phyloP scores from a whole-genome alignment of 2,797 vertebrate genomes.

The Spinus pinus region DNA sequence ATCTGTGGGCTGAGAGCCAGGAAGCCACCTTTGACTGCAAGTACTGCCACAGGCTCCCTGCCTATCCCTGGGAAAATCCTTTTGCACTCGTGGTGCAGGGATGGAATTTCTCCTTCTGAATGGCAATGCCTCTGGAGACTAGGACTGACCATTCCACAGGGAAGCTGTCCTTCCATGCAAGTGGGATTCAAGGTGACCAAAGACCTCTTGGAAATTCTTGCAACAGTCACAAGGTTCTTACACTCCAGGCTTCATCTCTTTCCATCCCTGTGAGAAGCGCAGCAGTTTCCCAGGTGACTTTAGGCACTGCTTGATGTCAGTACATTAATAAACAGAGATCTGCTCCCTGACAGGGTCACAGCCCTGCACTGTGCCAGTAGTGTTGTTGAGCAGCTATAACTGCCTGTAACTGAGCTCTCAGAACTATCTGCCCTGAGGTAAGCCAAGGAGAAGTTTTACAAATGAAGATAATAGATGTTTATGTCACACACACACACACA shows the following conservation, averaged over 20 bases:
- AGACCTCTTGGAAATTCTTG: not conserved
- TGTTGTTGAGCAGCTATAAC: constrained; percentile 48
- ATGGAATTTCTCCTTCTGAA: not conserved
- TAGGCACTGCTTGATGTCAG: not conserved
- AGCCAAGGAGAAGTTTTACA: constrained; percentile 49
- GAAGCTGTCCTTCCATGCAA: not conserved
- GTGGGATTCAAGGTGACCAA: fast-evolving
- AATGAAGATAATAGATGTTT: constrained; percentile 66
- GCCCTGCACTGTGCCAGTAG: constrained; percentile 4
- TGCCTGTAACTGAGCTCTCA: constrained; percentile 58
- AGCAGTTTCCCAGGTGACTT: not conserved
- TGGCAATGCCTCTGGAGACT: fast-evolving
- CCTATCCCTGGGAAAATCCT: fast-evolving
- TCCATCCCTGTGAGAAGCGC: not conserved
- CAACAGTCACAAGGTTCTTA: not conserved
- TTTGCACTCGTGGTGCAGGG: not conserved
- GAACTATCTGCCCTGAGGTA: constrained; percentile 58
- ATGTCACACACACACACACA: not conserved
- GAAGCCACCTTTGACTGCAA: not conserved
- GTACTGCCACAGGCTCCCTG: not conserved
- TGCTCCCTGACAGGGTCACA: not conserved
- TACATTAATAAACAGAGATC: not conserved
- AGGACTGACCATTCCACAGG: fast-evolving
- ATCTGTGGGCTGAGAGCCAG: not conserved
- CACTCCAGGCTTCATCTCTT: not conserved